Conservation (phyloP, 2,888 invertebrate genomes). For the Cerastoderma edule region DNA sequence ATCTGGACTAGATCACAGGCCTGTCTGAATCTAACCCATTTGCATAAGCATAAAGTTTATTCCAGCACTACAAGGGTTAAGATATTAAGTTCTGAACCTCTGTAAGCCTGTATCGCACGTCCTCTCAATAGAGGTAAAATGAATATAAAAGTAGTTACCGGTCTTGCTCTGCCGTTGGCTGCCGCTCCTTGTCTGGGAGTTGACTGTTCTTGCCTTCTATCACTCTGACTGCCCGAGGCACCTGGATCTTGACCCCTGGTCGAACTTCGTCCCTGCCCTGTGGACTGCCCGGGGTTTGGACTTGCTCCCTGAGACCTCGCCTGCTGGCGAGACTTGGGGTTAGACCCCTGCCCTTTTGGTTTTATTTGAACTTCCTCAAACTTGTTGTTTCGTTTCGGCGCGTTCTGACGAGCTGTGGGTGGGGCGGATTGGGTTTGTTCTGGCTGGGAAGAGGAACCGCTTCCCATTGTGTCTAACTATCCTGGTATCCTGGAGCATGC, state of each 20-base stretch:
- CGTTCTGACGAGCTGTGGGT: constrained; percentile 44
- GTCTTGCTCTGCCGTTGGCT: constrained; percentile 29
- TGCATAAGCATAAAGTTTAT: no score
- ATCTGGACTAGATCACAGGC: no score
- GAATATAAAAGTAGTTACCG: no score
- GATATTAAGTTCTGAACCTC: no score
- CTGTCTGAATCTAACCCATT: no score
- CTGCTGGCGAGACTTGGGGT: constrained; percentile 38
- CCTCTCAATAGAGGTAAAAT: no score
- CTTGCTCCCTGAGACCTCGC: constrained; percentile 43
- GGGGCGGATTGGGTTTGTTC: constrained; percentile 56
- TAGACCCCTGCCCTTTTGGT: constrained; percentile 30
- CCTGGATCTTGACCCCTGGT: constrained; percentile 50
- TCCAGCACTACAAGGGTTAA: no score
- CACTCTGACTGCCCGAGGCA: constrained; percentile 44
- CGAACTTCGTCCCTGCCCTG: constrained; percentile 7
- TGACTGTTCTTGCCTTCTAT: constrained; percentile 24
- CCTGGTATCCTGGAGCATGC: no score
- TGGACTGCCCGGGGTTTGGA: constrained; percentile 38
- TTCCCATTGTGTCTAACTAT: constrained; percentile 38
- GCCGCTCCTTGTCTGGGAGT: constrained; percentile 38
- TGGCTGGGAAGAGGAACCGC: constrained; percentile 45
- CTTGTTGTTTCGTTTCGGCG: constrained; percentile 52
- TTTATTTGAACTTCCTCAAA: constrained; percentile 57
- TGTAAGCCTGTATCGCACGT: no score